Base-by-base conservation (phyloP, 2,888 invertebrate species). In the Harpalus rubripes region DNA sequence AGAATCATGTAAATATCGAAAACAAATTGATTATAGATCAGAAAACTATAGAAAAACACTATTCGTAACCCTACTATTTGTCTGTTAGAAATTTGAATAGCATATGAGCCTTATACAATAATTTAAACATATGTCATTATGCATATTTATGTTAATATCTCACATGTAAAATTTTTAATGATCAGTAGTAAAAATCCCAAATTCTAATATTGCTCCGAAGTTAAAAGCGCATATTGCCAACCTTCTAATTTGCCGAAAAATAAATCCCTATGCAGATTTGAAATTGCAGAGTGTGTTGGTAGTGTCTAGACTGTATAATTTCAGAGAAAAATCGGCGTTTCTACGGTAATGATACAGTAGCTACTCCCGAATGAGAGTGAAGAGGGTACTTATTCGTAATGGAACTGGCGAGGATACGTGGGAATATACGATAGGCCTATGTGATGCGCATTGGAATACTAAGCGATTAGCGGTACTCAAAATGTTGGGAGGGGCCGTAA, bases 201-300 rank as follows among this genome's bases (percentile, higher is more conserved):
- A 74, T 18, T 74, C 72, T 74, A 74, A 74, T 74, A 74, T 44
- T 74, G 72, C 72, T 44, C 72, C 15, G 68, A 68, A 68, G 32
- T 16, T 10, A 41, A 74, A 74, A 74, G 72, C 72, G 72, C 72
- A 74, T 68, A 68, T 18, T 74, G 44, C 44, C 72, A 72, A 72
- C 44, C 44, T 72, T 72, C 72, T 72, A 72, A 72, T 72, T 72
- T 72, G 72, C 72, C 72, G 72, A 74, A 74, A 72, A 74, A 74
- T 74, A 74, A 74, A 74, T 74, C 72, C 72, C 44, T 44, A 74
- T 74, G 72, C 72, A 74, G 72, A 74, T 74, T 18, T 44, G 72
- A 68, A 68, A 74, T 74, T 74, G 72, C 41, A 74, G 41, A 18
- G 72, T 74, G 72, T 18, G 16, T 12, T 32, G 18, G 7, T 12